Base-by-base conservation (phyloP, 2,888 invertebrate species). In the Tyria jacobaeae region DNA sequence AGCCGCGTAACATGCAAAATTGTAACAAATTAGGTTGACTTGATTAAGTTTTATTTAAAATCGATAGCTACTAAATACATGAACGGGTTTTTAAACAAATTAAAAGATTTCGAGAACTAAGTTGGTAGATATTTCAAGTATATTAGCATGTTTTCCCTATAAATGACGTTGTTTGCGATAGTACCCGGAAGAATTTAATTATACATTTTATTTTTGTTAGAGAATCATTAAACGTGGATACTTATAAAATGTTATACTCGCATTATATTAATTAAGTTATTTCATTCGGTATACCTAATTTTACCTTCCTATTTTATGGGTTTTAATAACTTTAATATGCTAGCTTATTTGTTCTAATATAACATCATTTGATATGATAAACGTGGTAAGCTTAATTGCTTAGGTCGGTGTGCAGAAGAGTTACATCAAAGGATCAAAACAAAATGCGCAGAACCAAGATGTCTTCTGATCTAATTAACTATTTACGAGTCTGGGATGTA, bases 391-490 rank as follows among this genome's bases (percentile, higher is more conserved):
- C 6, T 27, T 6, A 27, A 27, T 6, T 6, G 27, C 6, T 27
- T 27, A 27, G 27, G 6, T 27, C 41, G 21, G 9, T 24, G 52
- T 57, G 17, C 27, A 17, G 52, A 25, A 31, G 60, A 64, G 59
- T 47, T 44, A 62, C 52, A 65, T 41, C 37, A 61, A 69, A 73
- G 70, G 76, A 81, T 65, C 80, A 78, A 79, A 83, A 84, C 79
- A 83, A 80, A 77, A 73, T 85, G 79, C 79, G 85, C 78, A 80
- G 80, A 85, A 83, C 77, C 82, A 85, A 86, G 81, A 85, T 85
- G 85, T 85, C 83, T 70, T 80, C 83, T 76, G 61, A 65, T 56
- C 60, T 66, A 71, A 68, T 68, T 64, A 62, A 57, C 61, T 48
- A 31, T 54, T 39, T 56, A 34, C 27, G 21, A 60, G 57, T 54